phyloP scores from a whole-genome alignment of 2,797 vertebrate genomes.

The Manis crassicaudata region DNA sequence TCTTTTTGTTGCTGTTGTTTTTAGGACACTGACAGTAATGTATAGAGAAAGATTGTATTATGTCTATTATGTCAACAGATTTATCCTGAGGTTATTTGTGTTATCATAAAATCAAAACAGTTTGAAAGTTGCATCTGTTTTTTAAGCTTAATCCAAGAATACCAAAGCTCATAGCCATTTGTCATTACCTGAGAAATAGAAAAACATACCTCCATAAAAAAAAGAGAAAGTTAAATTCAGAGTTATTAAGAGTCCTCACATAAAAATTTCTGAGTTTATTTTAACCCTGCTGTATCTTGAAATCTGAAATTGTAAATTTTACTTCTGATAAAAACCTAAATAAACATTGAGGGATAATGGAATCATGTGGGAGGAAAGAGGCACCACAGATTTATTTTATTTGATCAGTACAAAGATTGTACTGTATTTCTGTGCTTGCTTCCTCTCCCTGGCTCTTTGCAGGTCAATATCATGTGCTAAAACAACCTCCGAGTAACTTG shows the following conservation, averaged over 20 bases:
- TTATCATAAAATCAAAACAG: conserved; percentile 1
- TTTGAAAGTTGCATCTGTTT: not conserved
- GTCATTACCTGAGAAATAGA: not conserved
- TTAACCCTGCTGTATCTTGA: not conserved
- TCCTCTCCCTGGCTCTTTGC: not conserved
- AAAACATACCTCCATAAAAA: not conserved
- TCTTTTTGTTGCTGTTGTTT: not conserved
- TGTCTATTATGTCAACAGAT: not conserved
- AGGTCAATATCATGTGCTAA: not conserved
- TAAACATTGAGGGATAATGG: not conserved
- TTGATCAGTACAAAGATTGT: not conserved
- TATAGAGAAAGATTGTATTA: not conserved
- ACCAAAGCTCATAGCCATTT: not conserved
- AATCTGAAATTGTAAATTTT: not conserved
- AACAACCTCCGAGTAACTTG: not conserved
- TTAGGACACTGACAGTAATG: not conserved
- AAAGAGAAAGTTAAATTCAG: not conserved
- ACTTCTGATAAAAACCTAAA: not conserved
- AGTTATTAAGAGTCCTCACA: not conserved
- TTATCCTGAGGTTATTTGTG: not conserved
- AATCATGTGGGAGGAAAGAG: not conserved
- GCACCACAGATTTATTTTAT: not conserved
- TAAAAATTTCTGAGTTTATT: not conserved
- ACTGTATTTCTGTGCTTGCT: not conserved
- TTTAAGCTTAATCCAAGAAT: not conserved